These are phyloP conservation scores for Semotilus atromaculatus DNA, from an alignment of 2,797 vertebrate species.

Conservation along the genomic window DNA sequence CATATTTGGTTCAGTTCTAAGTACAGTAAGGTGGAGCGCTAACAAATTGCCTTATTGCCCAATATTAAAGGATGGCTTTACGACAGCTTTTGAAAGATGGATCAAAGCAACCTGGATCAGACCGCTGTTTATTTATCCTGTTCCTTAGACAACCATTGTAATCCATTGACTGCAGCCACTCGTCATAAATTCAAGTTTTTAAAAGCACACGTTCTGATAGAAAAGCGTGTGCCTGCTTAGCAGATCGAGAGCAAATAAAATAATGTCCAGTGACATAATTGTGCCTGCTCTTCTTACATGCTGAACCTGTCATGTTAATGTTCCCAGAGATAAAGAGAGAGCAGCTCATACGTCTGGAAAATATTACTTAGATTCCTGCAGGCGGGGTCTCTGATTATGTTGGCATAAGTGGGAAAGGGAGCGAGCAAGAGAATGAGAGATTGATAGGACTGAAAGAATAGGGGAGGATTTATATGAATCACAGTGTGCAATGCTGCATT, in stretches of 20 bases:
- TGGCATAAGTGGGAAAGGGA: conserved; percentile 48
- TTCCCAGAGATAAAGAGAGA: conserved; percentile 41
- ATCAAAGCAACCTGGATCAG: neutral
- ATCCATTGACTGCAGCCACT: neutral
- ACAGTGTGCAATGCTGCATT: conserved; percentile 12
- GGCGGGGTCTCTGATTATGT: conserved; percentile 66
- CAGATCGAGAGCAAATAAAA: neutral
- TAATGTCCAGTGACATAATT: conserved; percentile 9
- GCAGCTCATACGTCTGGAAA: conserved; percentile 72
- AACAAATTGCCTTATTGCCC: conserved; percentile 4
- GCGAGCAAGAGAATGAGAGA: conserved; percentile 31
- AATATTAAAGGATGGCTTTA: conserved; percentile 19
- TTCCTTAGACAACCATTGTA: conserved; percentile 32
- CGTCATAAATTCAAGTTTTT: neutral
- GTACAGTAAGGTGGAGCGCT: conserved; percentile 1
- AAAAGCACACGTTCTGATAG: neutral
- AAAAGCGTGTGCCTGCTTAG: neutral
- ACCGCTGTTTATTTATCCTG: conserved; percentile 39
- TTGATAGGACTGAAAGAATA: conserved; percentile 7
- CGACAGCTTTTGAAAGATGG: neutral
- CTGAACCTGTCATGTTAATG: conserved; percentile 40
- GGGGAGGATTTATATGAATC: conserved; percentile 36
- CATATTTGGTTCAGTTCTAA: neutral
- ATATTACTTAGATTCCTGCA: conserved; percentile 76
- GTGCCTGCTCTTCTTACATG: conserved; percentile 46